These are phyloP conservation scores for Orbicella faveolata DNA, from an alignment of 64 coral and sea anemone species.

Conservation along the genomic window DNA sequence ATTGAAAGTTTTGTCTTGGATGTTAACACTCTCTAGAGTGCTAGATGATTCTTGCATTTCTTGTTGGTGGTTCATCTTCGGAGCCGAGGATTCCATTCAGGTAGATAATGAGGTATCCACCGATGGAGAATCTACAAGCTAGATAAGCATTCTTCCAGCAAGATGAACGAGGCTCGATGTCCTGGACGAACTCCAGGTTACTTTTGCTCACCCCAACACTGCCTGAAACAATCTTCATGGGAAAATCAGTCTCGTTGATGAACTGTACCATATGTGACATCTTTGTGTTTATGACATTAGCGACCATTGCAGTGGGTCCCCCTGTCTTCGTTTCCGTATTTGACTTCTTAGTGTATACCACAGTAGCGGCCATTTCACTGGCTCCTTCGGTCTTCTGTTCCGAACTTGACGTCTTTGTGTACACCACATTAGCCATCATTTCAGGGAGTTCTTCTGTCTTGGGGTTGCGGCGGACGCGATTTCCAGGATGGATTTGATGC, in stretches of 20 bases:
- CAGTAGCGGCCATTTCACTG: too few species aligned
- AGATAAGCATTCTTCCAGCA: background rate
- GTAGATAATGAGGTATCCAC: constrained; percentile 11
- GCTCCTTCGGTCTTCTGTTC: too few species aligned
- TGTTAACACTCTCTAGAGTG: background rate
- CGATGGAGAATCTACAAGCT: background rate
- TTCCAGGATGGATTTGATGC: background rate
- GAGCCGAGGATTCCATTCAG: background rate
- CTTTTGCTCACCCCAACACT: background rate
- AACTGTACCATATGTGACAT: background rate
- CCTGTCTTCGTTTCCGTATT: too few species aligned
- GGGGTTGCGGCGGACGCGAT: too few species aligned
- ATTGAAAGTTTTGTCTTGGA: constrained; percentile 5
- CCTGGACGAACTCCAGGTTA: background rate
- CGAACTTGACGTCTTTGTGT: too few species aligned
- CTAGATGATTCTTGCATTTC: background rate
- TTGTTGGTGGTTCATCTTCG: background rate
- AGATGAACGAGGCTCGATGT: background rate
- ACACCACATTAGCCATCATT: too few species aligned
- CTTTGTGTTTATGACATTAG: background rate
- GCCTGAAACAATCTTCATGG: constrained; percentile 27
- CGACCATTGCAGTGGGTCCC: too few species aligned
- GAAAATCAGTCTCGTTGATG: constrained; percentile 30
- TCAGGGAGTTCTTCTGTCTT: too few species aligned
- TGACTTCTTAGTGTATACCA: too few species aligned